Percentiles rank a stretch among this genome's conserved stretches.
Conservation (phyloP, 2,113 vertebrate genomes). For the Dicrurus megarhynchus region DNA sequence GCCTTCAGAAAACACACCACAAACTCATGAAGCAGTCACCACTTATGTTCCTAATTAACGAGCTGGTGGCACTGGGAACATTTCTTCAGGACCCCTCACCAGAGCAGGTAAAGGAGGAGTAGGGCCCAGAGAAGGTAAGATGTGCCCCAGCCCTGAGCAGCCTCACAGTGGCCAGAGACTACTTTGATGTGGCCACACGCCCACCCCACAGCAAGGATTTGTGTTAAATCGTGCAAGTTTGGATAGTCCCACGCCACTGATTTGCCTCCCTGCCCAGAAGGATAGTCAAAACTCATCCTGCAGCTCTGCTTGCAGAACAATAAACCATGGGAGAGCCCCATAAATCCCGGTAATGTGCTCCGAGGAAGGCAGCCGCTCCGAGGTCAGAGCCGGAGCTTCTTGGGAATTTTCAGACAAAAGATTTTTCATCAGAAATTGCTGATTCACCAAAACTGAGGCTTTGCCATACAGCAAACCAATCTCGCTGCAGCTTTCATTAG, state of each 20-base stretch:
- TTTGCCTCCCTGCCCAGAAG: background rate
- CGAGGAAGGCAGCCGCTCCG: background rate
- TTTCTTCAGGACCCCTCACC: background rate
- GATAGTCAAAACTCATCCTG: constrained; percentile 15
- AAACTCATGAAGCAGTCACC: background rate
- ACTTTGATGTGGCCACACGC: background rate
- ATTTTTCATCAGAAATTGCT: constrained; percentile 63
- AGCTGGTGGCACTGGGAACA: background rate
- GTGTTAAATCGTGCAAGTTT: background rate
- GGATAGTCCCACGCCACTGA: rapidly evolving
- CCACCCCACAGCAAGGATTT: background rate
- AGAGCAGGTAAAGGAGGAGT: background rate
- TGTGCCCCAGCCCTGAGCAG: background rate
- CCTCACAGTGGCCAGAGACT: background rate
- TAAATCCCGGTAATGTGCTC: constrained; percentile 37
- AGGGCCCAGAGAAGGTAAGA: background rate
- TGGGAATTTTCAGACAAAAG: constrained; percentile 51
- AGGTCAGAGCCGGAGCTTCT: constrained; percentile 5
- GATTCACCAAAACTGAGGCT: constrained; percentile 39
- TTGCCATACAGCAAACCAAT: constrained; percentile 35
- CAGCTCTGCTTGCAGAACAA: constrained; percentile 11
- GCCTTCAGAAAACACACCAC: background rate
- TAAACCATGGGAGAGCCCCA: constrained; percentile 36
- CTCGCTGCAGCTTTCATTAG: background rate
- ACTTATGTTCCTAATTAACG: background rate